Conservation (phyloP, 2,888 invertebrate genomes). For the Gastracanthus pulcherrimus region DNA sequence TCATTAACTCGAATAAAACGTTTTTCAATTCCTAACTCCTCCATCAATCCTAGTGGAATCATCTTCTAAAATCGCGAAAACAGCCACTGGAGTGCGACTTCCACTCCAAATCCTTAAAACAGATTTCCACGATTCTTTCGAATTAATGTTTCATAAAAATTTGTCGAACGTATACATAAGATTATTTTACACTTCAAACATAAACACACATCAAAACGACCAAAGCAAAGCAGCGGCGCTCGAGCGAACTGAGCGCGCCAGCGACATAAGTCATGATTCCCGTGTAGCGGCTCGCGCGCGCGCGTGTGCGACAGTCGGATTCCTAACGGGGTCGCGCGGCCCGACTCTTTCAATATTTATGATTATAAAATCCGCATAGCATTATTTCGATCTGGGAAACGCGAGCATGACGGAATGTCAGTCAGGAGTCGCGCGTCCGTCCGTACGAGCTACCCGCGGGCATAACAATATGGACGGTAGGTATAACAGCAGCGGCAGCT, state of each 20-base stretch:
- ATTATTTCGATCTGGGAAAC: slow-evolving; percentile 77
- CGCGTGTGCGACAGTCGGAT: slow-evolving; percentile 65
- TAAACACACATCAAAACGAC: too few species aligned
- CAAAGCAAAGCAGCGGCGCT: background rate
- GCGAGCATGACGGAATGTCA: slow-evolving; percentile 76
- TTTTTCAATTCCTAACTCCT: too few species aligned
- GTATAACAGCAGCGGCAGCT: background rate
- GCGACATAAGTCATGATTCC: slow-evolving; percentile 39
- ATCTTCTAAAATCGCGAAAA: too few species aligned
- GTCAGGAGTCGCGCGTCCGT: too few species aligned
- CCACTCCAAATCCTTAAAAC: too few species aligned
- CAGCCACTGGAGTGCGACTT: too few species aligned
- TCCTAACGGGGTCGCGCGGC: slow-evolving; percentile 69
- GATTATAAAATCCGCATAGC: slow-evolving; percentile 75
- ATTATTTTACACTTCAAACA: too few species aligned
- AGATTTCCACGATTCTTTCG: too few species aligned
- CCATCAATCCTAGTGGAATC: too few species aligned
- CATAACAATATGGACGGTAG: slow-evolving; percentile 18
- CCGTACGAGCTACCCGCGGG: slow-evolving; percentile 22
- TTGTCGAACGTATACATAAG: too few species aligned
- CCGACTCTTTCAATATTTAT: slow-evolving; percentile 72
- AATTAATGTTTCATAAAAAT: too few species aligned
- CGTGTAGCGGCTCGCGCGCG: background rate
- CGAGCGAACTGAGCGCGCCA: background rate
- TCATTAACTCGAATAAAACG: too few species aligned